phyloP scores from a whole-genome alignment of 2,797 vertebrate genomes.

The Sebastes hopkinsi region DNA sequence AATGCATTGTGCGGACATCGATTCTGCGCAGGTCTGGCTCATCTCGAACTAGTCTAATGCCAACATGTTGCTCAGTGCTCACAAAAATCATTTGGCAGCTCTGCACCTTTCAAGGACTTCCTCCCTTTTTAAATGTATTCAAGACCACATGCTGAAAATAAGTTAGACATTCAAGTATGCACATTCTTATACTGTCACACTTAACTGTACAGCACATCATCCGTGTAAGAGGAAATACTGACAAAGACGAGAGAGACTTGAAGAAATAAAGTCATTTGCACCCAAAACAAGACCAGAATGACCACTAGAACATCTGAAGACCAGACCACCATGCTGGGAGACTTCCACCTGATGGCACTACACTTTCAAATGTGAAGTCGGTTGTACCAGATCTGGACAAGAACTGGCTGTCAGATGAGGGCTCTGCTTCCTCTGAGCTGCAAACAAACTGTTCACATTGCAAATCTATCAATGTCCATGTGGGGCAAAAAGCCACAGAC shows the following conservation, averaged over 20 bases:
- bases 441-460: not conserved
- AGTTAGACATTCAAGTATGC: constrained; percentile 63
- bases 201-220: constrained; percentile 11
- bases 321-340: not conserved
- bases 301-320: not conserved
- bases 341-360: not conserved
- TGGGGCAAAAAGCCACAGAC: not conserved
- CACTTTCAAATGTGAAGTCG: not conserved
- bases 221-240: not conserved
- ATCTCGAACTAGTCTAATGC: too few relatives aligned
- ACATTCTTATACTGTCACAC: constrained; percentile 48
- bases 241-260: not conserved
- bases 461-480: not conserved
- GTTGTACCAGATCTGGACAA: not conserved
- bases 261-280: not conserved
- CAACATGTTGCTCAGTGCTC: not conserved
- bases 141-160: constrained; percentile 45
- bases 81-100: not conserved
- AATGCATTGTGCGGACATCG: too few relatives aligned
- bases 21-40: too few relatives aligned
- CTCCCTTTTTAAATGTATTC: not conserved
- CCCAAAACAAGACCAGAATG: not conserved
- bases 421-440: not conserved
- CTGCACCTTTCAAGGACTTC: not conserved
- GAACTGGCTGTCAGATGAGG: not conserved